Evolutionary conservation across 2,888 invertebrate genomes (phyloP).

Genomic region (Ophonus ardosiacus): DNA sequence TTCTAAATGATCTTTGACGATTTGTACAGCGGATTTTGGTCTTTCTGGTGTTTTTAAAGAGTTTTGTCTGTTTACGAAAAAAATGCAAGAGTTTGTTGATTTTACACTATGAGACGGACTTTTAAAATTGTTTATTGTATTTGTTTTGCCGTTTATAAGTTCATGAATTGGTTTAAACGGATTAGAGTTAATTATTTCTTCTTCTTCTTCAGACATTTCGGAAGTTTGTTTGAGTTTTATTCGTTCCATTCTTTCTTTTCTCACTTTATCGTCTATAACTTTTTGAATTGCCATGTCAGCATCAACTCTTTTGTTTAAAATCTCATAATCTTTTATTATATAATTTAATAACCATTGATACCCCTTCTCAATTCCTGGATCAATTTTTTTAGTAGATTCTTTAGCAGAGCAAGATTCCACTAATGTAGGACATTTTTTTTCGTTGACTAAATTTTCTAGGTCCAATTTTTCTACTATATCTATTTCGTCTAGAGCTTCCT

Average conservation of each 20-base stretch:
- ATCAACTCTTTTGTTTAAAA: slow-evolving; percentile 81
- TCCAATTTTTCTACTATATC: slow-evolving; percentile 88
- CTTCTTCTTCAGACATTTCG: slow-evolving; percentile 34
- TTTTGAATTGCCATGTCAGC: slow-evolving; percentile 80
- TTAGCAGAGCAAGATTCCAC: slow-evolving; percentile 85
- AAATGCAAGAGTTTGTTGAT: slow-evolving; percentile 68
- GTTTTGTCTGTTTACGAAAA: slow-evolving; percentile 59
- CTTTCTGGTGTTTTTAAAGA: slow-evolving; percentile 67
- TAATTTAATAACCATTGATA: slow-evolving; percentile 85
- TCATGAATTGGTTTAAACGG: slow-evolving; percentile 61
- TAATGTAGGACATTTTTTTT: slow-evolving; percentile 87
- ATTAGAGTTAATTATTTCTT: slow-evolving; percentile 38
- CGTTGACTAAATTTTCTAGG: slow-evolving; percentile 87
- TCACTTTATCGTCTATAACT: slow-evolving; percentile 76
- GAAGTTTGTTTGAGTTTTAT: slow-evolving; percentile 66
- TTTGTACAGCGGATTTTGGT: slow-evolving; percentile 73
- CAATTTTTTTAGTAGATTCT: slow-evolving; percentile 77
- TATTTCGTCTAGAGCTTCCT: slow-evolving; percentile 88
- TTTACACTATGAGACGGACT: slow-evolving; percentile 63
- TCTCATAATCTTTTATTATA: slow-evolving; percentile 82
- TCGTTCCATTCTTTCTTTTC: slow-evolving; percentile 71
- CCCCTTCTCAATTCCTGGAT: slow-evolving; percentile 82
- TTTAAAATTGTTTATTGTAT: not conserved
- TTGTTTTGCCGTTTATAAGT: slow-evolving; percentile 36
- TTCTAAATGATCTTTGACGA: slow-evolving; percentile 73